These are phyloP conservation scores for Phalacrocorax carbo DNA, from an alignment of 2,113 vertebrate genomes.

Conservation along the genomic window DNA sequence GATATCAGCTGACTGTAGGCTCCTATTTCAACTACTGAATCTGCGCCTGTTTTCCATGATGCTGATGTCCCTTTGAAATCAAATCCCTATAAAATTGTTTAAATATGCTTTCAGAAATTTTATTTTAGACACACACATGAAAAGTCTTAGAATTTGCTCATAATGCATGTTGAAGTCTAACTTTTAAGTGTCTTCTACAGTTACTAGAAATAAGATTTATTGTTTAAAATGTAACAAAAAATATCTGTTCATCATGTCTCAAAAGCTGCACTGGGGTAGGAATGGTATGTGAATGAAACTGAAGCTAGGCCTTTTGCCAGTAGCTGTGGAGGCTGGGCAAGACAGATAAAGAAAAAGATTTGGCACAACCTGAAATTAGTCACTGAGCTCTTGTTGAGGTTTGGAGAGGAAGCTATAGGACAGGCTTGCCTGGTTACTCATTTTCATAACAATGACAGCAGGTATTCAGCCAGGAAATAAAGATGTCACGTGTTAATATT, in stretches of 20 bases:
- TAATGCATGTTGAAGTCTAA: background rate
- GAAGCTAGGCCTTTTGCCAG: background rate
- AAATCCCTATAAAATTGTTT: background rate
- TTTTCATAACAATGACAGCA: background rate
- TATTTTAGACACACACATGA: background rate
- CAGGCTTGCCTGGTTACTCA: background rate
- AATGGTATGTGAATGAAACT: background rate
- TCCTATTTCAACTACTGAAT: background rate
- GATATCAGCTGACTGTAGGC: background rate
- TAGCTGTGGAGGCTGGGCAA: background rate
- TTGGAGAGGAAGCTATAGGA: background rate
- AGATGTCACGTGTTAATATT: background rate
- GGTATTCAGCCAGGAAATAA: background rate
- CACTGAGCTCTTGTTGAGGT: background rate
- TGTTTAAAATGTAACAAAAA: background rate
- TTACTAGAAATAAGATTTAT: background rate
- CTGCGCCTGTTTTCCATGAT: background rate
- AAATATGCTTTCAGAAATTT: background rate
- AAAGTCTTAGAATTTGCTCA: background rate
- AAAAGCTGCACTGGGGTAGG: background rate
- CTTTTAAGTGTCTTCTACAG: background rate
- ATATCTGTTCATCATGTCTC: background rate
- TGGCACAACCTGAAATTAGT: background rate
- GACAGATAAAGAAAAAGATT: background rate
- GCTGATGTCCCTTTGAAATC: background rate